Conservation (phyloP, 2,888 invertebrate species). For the Brachypalpus laphriformis region DNA sequence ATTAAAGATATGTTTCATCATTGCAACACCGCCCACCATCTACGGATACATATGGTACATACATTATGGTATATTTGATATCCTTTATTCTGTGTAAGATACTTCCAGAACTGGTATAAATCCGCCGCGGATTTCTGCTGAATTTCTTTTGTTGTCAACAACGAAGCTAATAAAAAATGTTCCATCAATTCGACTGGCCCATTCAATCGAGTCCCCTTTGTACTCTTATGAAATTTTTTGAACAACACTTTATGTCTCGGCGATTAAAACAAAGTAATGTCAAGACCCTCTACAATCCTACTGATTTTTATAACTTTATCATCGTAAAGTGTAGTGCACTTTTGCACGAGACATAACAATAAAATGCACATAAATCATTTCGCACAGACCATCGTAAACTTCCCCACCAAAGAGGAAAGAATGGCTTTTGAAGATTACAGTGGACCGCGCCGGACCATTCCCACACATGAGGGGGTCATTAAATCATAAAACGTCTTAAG, state of each 20-base stretch:
- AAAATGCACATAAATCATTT: slow-evolving; percentile 65
- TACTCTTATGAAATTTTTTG: background rate
- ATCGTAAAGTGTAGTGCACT: slow-evolving; percentile 48
- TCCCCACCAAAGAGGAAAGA: background rate
- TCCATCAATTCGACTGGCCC: background rate
- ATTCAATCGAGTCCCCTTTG: slow-evolving; percentile 17
- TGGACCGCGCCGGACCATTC: slow-evolving; percentile 39
- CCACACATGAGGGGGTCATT: slow-evolving; percentile 57
- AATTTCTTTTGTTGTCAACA: background rate
- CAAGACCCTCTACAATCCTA: slow-evolving; percentile 32
- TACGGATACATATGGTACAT: no score
- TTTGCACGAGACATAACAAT: slow-evolving; percentile 46
- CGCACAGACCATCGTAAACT: slow-evolving; percentile 59
- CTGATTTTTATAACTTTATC: slow-evolving; percentile 36
- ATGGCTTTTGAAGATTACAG: slow-evolving; percentile 48
- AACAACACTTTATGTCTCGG: slow-evolving; percentile 7
- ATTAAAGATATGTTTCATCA: no score
- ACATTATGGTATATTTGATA: no score
- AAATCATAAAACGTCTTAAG: slow-evolving; percentile 16
- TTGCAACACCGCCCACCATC: no score
- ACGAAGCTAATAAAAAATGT: slow-evolving; percentile 17
- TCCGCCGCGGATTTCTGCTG: background rate
- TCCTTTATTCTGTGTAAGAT: no score
- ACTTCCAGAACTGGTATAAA: no score
- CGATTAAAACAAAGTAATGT: slow-evolving; percentile 44